Percentiles rank a stretch among this genome's conserved stretches.
Evolutionary conservation across 2,113 vertebrate genomes (phyloP).

Genomic region (Tragelaphus buxtoni): DNA sequence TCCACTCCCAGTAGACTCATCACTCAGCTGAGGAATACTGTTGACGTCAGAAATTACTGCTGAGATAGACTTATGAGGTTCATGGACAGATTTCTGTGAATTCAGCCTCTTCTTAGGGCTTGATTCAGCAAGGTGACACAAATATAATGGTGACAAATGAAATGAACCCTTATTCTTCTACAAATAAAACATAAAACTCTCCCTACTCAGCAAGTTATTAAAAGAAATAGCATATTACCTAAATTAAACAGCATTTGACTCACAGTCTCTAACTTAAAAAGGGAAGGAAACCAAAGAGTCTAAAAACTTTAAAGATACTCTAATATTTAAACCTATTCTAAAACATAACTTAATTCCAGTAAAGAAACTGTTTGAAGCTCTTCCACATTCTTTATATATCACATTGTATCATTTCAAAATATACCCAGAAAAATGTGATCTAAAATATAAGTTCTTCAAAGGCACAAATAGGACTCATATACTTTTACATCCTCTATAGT

Average conservation of each 20-base stretch:
- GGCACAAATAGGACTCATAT: background rate
- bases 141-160: slow-evolving; percentile 27
- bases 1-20: background rate
- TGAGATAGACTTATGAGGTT: slow-evolving; percentile 4
- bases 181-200: slow-evolving; percentile 43
- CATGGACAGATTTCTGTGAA: slow-evolving; percentile 30
- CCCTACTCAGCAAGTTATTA: background rate
- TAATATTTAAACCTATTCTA: slow-evolving; percentile 1
- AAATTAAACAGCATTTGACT: slow-evolving; percentile 15
- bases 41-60: slow-evolving; percentile 26
- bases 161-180: slow-evolving; percentile 8
- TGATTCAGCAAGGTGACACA: slow-evolving; percentile 24
- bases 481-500: background rate
- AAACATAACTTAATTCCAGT: slow-evolving; percentile 11
- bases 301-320: background rate
- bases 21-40: slow-evolving; percentile 24
- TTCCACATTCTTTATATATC: background rate
- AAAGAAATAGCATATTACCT: background rate
- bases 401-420: background rate
- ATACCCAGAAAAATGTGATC: background rate
- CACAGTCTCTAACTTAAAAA: background rate
- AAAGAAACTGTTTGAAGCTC: background rate
- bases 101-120: background rate
- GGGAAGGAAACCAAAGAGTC: background rate
- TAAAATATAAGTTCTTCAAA: background rate